Evolutionary conservation across 2,888 invertebrate genomes (phyloP), one percentile per base, ranked within the genome.

Genomic region (Calliopum simillimum): DNA sequence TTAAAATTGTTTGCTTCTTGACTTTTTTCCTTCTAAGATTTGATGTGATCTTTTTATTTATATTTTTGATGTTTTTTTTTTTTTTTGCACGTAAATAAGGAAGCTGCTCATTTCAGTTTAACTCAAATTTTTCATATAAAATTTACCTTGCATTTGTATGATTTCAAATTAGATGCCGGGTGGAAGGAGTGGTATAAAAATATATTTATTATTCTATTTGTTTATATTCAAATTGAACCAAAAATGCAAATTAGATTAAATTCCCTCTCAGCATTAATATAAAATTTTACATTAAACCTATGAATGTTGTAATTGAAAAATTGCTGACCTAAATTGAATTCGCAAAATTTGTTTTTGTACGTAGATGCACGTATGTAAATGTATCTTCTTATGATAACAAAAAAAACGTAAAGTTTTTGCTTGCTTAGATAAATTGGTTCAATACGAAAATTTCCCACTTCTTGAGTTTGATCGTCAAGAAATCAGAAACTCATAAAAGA

Each of bases 101-200:
- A 51, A 51, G 6, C 41, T 33, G 41, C 64, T 64, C 51, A 19
- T 61, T 61, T 61, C 44, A 53, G 11, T 53, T 43, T 13, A 25
- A n/a, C 33, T 5, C 33, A 33, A 6, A 33, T 6, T 51, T 51
- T 51, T n/a, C n/a, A 51, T 51, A n/a, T 16, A 16, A n/a, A 51
- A 51, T 51, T 19, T 19, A 19, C 21, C 21, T 51, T 51, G 21
- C 51, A 51, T 51, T 51, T 5, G n/a, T 1, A 19, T 51, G 8
- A n/a, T 51, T 11, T n/a, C 11, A 11, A 51, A 16, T 51, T 19
- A 5, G 4, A 12, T 51, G 19, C 14, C n/a, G 51, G 16, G 21
- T 19, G 51, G 16, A n/a, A 11, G 1, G 21, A 51, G 16, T n/a
- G 14, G 3, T 19, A 51, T 51, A 51, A 51, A 51, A 16, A 51